Base-by-base conservation (phyloP, 2,888 invertebrate genomes). In the Bellardia bayeri region DNA sequence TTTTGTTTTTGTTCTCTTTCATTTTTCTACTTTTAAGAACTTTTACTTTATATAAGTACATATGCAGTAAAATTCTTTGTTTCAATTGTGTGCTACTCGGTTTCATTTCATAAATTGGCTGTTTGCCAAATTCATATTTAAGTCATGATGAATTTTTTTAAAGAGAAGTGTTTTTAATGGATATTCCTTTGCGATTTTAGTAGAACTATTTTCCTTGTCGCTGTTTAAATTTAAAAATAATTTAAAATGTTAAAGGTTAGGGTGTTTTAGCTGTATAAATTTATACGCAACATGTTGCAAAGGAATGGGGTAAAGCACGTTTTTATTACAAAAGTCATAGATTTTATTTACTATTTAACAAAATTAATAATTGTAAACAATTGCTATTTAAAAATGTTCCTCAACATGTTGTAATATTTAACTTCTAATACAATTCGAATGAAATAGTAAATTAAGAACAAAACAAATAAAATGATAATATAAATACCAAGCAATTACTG, bases 21-120 rank as follows among this genome's bases (percentile, higher is more conserved):
- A 30, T 69, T 16, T 71, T 63, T 13, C 40, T 9, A 11, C 13
- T 6, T 61, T 54, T 82, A 63, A 51, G 33, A 69, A 82, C 58
- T 82, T 82, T 76, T 75, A 75, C 68, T 82, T 81, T 64, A 58
- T 79, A 45, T 9, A 45, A 63, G 63, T 37, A 45, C n/a, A 6
- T 13, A 14, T 37, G 11, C 33, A 63, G 33, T 54, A 14, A 69
- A 69, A 74, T 66, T 30, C 14, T 68, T 30, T 56, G 7, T 56
- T 56, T 56, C 7, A 51, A n/a, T 30, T 69, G 14, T 1, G 7
- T 33, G 74, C 45, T 42, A 23, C 45, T 66, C 58, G 37, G 9
- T 1, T 37, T 68, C 37, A 54, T 61, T 69, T 54, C 16, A 42
- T 23, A 33, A 51, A 63, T 61, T 82, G 82, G 76, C 54, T 30